Percentiles rank a stretch among this genome's conserved stretches.
phyloP scores from a whole-genome alignment of 2,797 vertebrate species.

The Sebastes vulpes region DNA sequence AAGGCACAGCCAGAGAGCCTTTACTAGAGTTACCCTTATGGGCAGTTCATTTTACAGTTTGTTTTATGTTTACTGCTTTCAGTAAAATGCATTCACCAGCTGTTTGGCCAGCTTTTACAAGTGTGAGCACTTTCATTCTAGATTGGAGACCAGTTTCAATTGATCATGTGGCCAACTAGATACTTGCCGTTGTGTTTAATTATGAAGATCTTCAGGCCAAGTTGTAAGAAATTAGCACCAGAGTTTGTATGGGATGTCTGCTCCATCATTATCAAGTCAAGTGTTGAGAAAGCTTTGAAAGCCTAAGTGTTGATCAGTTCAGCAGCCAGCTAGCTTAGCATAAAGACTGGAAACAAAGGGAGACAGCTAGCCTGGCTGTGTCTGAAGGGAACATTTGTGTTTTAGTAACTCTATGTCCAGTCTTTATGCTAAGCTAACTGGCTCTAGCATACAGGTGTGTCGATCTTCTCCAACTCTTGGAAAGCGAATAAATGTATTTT shows the following conservation, averaged over 20 bases:
- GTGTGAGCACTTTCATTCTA: neutral
- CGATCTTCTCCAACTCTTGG: neutral
- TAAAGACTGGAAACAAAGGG: too few relatives aligned
- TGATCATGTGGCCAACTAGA: neutral
- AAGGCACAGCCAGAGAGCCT: neutral
- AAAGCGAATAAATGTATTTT: neutral
- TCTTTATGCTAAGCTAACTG: neutral
- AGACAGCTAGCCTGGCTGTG: neutral
- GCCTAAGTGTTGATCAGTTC: neutral
- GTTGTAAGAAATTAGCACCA: neutral
- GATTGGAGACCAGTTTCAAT: neutral
- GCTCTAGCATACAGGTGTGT: too few relatives aligned
- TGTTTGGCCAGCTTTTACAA: constrained; percentile 14
- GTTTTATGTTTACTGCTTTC: neutral
- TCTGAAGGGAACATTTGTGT: neutral
- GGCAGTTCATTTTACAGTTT: neutral
- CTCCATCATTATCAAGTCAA: neutral
- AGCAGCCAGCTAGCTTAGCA: neutral
- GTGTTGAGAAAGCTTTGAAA: neutral
- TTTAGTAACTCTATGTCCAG: rapidly evolving
- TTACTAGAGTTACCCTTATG: constrained; percentile 1
- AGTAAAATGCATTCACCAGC: neutral
- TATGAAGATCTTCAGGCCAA: neutral
- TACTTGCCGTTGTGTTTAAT: neutral
- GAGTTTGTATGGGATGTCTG: neutral